A percentile compares a stretch with the other conserved stretches of the same genome.
Evolutionary conservation across 2,797 vertebrate species (phyloP).

Genomic region (Chloroceryle inda): DNA sequence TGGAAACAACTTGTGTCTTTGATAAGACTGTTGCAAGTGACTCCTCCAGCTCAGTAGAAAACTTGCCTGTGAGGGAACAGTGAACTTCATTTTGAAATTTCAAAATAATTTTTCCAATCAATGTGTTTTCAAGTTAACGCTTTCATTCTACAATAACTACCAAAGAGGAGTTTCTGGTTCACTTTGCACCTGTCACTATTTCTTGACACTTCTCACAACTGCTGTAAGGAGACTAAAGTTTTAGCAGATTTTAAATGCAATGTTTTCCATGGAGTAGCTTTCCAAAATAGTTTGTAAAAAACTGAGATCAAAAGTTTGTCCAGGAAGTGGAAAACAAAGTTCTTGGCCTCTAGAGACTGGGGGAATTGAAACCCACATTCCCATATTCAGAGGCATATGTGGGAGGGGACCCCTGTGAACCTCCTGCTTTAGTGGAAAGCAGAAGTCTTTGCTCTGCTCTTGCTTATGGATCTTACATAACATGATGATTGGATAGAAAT

Average conservation of each 20-base stretch:
- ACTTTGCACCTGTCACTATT: neutral
- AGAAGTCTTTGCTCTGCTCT: neutral
- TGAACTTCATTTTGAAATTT: neutral
- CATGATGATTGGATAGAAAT: neutral
- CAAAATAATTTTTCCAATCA: neutral
- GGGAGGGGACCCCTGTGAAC: neutral
- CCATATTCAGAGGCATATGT: neutral
- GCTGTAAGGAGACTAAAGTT: neutral
- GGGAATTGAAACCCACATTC: neutral
- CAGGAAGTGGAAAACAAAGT: neutral
- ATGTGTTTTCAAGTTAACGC: neutral
- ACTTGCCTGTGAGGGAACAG: neutral
- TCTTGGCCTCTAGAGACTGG: neutral
- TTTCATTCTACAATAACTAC: neutral
- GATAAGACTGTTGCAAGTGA: neutral
- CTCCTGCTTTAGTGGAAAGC: neutral
- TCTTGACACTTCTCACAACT: neutral
- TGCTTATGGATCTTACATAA: neutral
- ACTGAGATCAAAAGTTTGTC: neutral
- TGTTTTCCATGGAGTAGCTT: neutral
- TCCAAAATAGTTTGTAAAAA: neutral
- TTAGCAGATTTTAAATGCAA: neutral
- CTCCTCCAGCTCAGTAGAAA: neutral
- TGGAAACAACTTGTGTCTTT: neutral
- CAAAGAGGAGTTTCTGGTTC: neutral